Conservation (phyloP, 2,113 vertebrate species). For the Prinia subflava region DNA sequence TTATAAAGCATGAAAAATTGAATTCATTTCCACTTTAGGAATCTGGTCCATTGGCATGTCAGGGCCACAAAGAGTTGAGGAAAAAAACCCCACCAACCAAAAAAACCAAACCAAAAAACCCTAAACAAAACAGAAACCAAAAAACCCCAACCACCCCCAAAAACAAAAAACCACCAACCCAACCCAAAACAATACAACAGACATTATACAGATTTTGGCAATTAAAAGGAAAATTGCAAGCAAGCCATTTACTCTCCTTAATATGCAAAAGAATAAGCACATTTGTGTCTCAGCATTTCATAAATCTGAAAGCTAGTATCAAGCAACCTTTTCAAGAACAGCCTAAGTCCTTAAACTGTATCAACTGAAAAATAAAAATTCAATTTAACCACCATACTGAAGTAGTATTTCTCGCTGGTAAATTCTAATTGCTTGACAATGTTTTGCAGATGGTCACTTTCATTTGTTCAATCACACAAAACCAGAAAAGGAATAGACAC, state of each 20-base stretch:
- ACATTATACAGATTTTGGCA: neutral
- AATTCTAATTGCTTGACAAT: neutral
- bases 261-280: neutral
- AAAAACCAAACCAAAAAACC: neutral
- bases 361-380: neutral
- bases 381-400: neutral
- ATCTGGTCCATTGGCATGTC: neutral
- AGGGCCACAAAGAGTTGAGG: neutral
- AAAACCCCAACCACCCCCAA: too few species aligned
- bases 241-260: neutral
- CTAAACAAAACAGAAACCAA: neutral
- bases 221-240: neutral
- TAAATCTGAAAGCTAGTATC: neutral
- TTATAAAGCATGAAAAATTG: neutral
- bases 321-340: neutral
- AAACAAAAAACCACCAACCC: neutral
- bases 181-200: too few species aligned
- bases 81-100: too few species aligned
- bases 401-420: neutral
- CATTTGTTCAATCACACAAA: neutral
- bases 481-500: neutral
- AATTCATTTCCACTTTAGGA: neutral
- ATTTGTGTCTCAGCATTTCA: neutral
- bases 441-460: neutral
- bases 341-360: neutral